Base-by-base conservation (phyloP, 2,888 invertebrate genomes). In the Steinernema carpocapsae region DNA sequence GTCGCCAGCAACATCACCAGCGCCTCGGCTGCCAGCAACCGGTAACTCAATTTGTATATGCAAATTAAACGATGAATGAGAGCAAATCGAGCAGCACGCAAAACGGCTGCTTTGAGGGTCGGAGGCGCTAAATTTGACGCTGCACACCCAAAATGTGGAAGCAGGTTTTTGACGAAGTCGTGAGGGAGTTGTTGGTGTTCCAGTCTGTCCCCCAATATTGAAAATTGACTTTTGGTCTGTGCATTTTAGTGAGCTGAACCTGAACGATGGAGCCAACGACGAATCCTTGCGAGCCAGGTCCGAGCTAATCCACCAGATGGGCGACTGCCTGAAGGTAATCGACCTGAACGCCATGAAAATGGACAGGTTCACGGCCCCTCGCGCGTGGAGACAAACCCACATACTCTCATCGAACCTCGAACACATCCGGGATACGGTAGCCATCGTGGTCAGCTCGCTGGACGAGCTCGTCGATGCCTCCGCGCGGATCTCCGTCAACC, bases 401-500 rank as follows among this genome's bases (percentile, higher is more conserved):
- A 92, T 92, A 86, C 90, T 95, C 77, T 93, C 94, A 81, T 91
- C 92, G 19, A 92, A 92, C 75, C 89, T 94, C 56, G 92, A 93
- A 89, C 94, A 95, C 87, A 92, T 95, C 19, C 93, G 93, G 88
- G 90, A 93, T 80, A 92, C 93, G 6, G 93, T 93, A 59, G 91
- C 92, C 6, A 90, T 93, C 72, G 75, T 95, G 70, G 91, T 93
- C 80, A 92, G 93, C 2, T 92, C 81, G 10, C 71, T 83, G 46
- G 83, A 81, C 52, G 78, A 80, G 14, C 76, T 83, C 46, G 78
- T 82, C 64, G 82, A 83, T 46, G 75, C 79, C 24, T 77, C 82
- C 29, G 79, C 78, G 10, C 73, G 83, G 29, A 78, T 83, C 59
- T 79, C 81, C 17, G 76, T 83, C 73, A 78, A 80, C 32, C 70